phyloP scores from a whole-genome alignment of 2,797 vertebrate species.

The Harpagifer antarcticus region DNA sequence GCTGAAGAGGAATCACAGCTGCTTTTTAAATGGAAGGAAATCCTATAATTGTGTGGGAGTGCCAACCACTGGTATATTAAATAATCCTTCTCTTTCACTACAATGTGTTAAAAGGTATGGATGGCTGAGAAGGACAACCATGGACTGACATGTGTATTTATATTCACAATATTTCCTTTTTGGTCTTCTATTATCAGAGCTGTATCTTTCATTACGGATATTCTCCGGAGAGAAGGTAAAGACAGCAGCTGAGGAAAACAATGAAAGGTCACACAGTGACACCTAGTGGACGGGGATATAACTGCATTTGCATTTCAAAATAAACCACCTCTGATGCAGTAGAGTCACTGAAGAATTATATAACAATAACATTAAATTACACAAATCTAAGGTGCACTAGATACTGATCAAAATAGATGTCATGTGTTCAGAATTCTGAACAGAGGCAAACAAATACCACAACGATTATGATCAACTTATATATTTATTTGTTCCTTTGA shows the following conservation, averaged over 20 bases:
- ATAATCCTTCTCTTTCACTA: neutral
- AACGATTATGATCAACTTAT: neutral
- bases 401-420: neutral
- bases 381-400: neutral
- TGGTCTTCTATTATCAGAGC: neutral
- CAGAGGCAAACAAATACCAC: neutral
- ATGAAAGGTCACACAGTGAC: constrained; percentile 64
- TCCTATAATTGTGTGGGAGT: neutral
- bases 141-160: neutral
- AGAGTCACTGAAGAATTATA: neutral
- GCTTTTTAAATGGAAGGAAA: constrained; percentile 26
- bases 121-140: neutral
- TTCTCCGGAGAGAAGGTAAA: neutral
- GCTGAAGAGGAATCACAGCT: constrained; percentile 3
- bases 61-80: neutral
- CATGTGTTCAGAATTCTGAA: neutral
- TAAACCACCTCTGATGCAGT: neutral
- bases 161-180: neutral
- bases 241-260: constrained; percentile 16
- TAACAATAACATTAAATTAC: neutral
- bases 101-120: neutral
- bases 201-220: constrained; percentile 22
- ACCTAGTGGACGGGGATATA: constrained; percentile 60
- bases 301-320: constrained; percentile 18
- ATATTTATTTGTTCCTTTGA: neutral